A percentile compares a stretch with the other conserved stretches of the same genome.
phyloP scores from a whole-genome alignment of 2,797 vertebrate species.

The Erethizon dorsatum region DNA sequence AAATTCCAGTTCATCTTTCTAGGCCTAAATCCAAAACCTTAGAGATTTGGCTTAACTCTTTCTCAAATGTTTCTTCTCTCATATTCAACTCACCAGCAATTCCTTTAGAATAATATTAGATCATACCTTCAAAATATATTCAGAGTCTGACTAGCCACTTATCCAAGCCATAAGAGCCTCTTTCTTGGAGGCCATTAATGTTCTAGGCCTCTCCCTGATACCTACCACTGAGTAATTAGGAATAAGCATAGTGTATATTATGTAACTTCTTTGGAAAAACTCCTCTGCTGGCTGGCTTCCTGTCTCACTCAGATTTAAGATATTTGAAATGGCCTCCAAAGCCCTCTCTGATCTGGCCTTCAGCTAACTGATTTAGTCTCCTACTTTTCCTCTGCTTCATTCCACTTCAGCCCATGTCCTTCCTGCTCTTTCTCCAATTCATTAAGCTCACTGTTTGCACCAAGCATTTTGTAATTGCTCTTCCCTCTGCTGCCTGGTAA shows the following conservation, averaged over 20 bases:
- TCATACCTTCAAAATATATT: not conserved
- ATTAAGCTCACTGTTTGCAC: not conserved
- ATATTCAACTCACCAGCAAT: not conserved
- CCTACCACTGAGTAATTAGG: not conserved
- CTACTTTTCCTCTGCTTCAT: not conserved
- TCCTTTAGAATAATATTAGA: not conserved
- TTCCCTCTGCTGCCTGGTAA: not conserved
- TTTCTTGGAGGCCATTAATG: not conserved
- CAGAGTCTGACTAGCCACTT: not conserved
- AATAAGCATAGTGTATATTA: not conserved
- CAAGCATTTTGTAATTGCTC: not conserved
- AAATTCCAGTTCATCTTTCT: not conserved
- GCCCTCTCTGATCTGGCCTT: not conserved
- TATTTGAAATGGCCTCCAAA: not conserved
- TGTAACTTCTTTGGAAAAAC: not conserved
- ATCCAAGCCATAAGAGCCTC: not conserved
- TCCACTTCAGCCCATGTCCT: not conserved
- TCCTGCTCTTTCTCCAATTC: not conserved
- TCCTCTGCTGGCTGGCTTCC: not conserved
- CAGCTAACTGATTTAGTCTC: not conserved
- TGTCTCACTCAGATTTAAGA: not conserved
- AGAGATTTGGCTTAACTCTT: not conserved
- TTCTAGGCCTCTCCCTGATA: rapidly evolving
- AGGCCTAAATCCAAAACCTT: not conserved
- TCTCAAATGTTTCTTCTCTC: not conserved